Evolutionary conservation across 2,888 invertebrate genomes (phyloP).

Genomic region (Omphaloscelis lunosa): DNA sequence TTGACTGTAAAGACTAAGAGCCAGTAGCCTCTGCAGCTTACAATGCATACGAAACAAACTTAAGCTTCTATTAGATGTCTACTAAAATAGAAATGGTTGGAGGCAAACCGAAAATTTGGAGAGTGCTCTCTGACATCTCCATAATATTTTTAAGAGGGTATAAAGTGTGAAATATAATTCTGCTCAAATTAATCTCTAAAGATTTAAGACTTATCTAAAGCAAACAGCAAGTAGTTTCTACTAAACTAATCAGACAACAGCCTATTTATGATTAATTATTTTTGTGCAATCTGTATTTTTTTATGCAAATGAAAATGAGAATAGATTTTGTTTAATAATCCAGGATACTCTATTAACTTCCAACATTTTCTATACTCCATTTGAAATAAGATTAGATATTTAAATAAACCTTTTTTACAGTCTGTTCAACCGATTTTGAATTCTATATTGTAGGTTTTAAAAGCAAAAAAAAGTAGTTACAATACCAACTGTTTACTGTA

Average conservation of each 20-base stretch:
- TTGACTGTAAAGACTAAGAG: neutral
- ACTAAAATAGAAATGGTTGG: conserved; percentile 1
- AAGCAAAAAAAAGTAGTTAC: too few relatives aligned
- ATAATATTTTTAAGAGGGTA: neutral
- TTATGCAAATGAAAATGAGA: neutral
- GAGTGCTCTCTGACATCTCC: neutral
- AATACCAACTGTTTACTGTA: too few relatives aligned
- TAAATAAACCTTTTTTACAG: too few relatives aligned
- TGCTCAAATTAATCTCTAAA: neutral
- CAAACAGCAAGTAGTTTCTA: neutral
- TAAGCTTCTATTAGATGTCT: neutral
- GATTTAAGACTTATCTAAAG: neutral
- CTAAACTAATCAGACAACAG: neutral
- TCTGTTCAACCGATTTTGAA: too few relatives aligned
- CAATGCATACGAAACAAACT: neutral
- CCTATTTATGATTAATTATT: conserved; percentile 1
- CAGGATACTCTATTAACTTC: neutral
- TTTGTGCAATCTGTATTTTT: neutral
- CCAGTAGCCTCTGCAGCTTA: conserved; percentile 10
- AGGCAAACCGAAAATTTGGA: neutral
- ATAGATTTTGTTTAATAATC: neutral
- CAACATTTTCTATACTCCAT: neutral
- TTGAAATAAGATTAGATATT: too few relatives aligned
- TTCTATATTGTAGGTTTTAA: too few relatives aligned
- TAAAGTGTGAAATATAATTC: neutral